Percentiles rank a stretch among this genome's conserved stretches.
Evolutionary conservation across 2,888 invertebrate species (phyloP).

Genomic region (Xestoiulus laeticollis): DNA sequence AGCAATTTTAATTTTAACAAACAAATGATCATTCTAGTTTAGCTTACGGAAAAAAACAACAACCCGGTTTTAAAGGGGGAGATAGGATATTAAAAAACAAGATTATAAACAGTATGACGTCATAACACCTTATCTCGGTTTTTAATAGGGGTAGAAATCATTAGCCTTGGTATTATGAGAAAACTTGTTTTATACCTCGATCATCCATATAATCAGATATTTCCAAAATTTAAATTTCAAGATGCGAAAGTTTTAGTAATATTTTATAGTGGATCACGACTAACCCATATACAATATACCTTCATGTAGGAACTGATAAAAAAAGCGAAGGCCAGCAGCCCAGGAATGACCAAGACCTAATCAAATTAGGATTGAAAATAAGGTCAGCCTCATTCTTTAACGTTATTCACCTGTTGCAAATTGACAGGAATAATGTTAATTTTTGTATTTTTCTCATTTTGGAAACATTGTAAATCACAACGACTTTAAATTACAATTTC

Average conservation of each 20-base stretch:
- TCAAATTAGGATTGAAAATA: not conserved
- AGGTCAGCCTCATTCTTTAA: not conserved
- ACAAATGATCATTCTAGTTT: not conserved
- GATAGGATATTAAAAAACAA: slow-evolving; percentile 9
- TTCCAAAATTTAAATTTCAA: not conserved
- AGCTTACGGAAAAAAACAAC: not conserved
- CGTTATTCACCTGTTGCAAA: not conserved
- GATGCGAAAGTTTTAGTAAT: not conserved
- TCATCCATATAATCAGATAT: not conserved
- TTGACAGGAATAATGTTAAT: not conserved
- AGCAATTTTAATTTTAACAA: not conserved
- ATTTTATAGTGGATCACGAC: not conserved
- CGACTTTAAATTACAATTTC: not conserved
- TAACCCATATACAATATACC: not conserved
- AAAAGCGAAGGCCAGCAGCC: not conserved
- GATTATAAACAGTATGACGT: not conserved
- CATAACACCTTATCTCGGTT: not conserved
- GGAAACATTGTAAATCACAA: not conserved
- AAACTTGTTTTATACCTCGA: not conserved
- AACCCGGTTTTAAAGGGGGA: not conserved
- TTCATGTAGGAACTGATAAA: not conserved
- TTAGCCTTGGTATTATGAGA: not conserved
- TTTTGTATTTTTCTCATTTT: not conserved
- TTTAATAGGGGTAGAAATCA: not conserved
- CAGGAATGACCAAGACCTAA: slow-evolving; percentile 28